Evolutionary conservation across 2,888 invertebrate genomes (phyloP), one percentile per base, ranked within the genome.

Genomic region (Auanema sp.): DNA sequence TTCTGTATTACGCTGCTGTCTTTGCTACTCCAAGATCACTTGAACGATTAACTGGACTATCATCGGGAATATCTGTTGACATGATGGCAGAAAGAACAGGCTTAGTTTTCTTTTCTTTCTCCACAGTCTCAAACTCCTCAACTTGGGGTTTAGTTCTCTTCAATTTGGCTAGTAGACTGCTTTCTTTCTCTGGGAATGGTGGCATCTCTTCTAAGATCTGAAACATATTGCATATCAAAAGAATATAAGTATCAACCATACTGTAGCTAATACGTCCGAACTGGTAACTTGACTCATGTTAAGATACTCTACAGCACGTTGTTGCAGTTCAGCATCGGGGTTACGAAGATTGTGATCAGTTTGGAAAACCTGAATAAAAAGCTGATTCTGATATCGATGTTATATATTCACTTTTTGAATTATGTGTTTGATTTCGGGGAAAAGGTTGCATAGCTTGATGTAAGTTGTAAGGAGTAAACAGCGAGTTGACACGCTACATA

Each of bases 371-470:
- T 86, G 71, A 5, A 72, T 60, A 53, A 33, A 41, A 41, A 24
- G 33, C n/a, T n/a, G n/a, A n/a, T n/a, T n/a, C n/a, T n/a, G n/a
- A n/a, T n/a, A n/a, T n/a, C n/a, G n/a, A n/a, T n/a, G n/a, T n/a
- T n/a, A 24, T 47, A 42, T 56, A 11, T n/a, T 21, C 59, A 12
- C 92, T 85, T 93, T 93, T 86, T 96, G 95, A 65, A 97, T 94
- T 80, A 92, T 91, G 71, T 89, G 89, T 86, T 95, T 92, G 83
- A 98, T 97, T 88, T 99, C 98, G 57, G 97, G 96, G 86, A 98
- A 99, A 58, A 99, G 88, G 87, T 98, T 98, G 70, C 98, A 92
- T 85, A 99, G 97, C 87, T 99, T 98, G 79, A 99, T 94, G 85
- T 98, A 99, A 8, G 98, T 97, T 33, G 98, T 96, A 60, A 98